These are phyloP conservation scores for Andricus grossulariae DNA, from an alignment of 1,140 invertebrate genomes.

Conservation along the genomic window DNA sequence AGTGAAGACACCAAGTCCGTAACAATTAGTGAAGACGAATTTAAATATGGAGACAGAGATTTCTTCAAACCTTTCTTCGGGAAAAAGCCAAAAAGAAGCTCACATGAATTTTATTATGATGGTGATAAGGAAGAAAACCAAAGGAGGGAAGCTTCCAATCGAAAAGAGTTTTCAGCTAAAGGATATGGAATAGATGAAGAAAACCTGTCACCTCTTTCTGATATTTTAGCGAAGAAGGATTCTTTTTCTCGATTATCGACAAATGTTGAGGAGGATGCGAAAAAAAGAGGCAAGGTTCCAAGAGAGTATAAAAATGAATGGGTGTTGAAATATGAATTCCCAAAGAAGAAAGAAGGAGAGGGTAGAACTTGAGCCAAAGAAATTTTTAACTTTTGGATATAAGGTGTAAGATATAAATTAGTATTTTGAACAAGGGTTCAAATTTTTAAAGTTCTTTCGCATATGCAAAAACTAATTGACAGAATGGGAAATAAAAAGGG, in stretches of 20 bases:
- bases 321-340: constrained; percentile 74
- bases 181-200: constrained; percentile 29
- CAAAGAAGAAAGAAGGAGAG: constrained; percentile 36
- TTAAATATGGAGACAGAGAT: constrained; percentile 11
- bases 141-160: neutral
- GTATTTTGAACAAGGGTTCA: too few species aligned
- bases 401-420: too few species aligned
- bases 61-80: constrained; percentile 10
- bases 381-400: too few species aligned
- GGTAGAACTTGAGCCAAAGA: neutral
- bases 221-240: constrained; percentile 57
- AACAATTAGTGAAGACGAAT: constrained; percentile 6
- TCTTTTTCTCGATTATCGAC: too few species aligned
- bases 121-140: constrained; percentile 29
- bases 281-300: constrained; percentile 65
- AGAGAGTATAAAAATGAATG: constrained; percentile 74
- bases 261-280: constrained; percentile 68
- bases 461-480: too few species aligned
- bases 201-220: neutral
- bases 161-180: constrained; percentile 44
- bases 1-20: neutral
- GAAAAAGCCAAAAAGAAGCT: neutral
- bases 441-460: too few species aligned
- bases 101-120: constrained; percentile 25
- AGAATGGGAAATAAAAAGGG: too few species aligned